Evolutionary conservation across 2,113 vertebrate species (phyloP).

Genomic region (Bombycilla garrulus): DNA sequence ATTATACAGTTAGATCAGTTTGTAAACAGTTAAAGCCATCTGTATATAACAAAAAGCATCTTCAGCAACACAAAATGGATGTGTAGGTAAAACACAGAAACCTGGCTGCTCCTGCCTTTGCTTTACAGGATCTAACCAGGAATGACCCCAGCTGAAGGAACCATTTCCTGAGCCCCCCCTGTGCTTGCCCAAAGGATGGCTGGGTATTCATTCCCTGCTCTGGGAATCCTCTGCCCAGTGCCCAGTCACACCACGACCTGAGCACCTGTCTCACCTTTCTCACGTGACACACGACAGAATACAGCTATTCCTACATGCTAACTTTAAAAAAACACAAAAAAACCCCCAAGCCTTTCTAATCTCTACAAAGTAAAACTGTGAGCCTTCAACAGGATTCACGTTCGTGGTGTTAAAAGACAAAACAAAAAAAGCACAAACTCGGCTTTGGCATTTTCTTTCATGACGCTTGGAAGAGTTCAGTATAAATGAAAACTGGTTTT

Average conservation of each 20-base stretch:
- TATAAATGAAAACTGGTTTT: background rate
- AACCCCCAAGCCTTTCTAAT: background rate
- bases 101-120: background rate
- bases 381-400: background rate
- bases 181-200: background rate
- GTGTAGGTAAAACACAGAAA: background rate
- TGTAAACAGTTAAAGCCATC: background rate
- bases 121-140: background rate
- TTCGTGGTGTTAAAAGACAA: background rate
- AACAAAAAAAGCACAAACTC: background rate
- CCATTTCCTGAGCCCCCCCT: background rate
- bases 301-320: background rate
- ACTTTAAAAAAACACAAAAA: fast-evolving
- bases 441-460: background rate
- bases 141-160: background rate
- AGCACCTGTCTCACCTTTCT: background rate
- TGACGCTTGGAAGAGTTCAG: background rate
- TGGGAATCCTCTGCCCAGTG: background rate
- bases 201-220: background rate
- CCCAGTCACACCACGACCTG: background rate
- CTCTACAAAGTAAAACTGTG: background rate
- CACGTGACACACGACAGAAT: fast-evolving
- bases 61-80: background rate
- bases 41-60: background rate
- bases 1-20: background rate